Base-by-base conservation (phyloP, 2,797 vertebrate species). In the Tolypeutes matacus region DNA sequence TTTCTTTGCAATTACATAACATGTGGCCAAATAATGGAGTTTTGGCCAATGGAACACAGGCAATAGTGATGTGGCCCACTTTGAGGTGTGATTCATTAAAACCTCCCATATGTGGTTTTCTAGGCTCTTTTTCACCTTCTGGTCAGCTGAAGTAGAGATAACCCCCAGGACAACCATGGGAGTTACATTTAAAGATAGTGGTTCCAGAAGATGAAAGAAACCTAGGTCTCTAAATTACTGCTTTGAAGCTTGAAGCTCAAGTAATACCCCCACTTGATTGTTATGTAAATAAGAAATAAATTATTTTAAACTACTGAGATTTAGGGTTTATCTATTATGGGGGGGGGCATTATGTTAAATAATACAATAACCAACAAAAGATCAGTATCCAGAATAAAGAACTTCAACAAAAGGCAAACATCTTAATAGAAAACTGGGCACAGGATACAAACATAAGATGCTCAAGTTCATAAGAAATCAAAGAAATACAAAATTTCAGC, bases 301-400 rank as follows among this genome's bases (percentile, higher is more conserved):
- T 75, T 69, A 60, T 60, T 78, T 72, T 73, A 94, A 86, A 42
- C 4, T 31, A 72, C 13, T 64, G 14, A 84, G 31, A 91, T 42
- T 39, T 76, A 6, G 23, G 6, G 9, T 80, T 72, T 83, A 77
- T 73, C 1, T 62, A 92, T 89, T 78, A 86, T 14, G 73, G 39
- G 89, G 53, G 10, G 25, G 77, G 13, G 39, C 1, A 80, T 25
- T 87, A 78, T 60, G 42, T 60, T 56, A 86, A 94, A 86, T 69
- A 75, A 93, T 60, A 70, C 12, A 86, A 76, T 21, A 83, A 64
- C 6, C 25, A 89, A 75, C 23, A 86, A 78, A 93, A 67, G 1
- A 56, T 64, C 36, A 82, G 46, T 56, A 69, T 86, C 29, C 17
- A 92, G 95, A 93, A 82, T 91, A 89, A 91, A 75, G n/a, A 96